phyloP scores from a whole-genome alignment of 1,140 invertebrate species.

The Lepidurus apus region DNA sequence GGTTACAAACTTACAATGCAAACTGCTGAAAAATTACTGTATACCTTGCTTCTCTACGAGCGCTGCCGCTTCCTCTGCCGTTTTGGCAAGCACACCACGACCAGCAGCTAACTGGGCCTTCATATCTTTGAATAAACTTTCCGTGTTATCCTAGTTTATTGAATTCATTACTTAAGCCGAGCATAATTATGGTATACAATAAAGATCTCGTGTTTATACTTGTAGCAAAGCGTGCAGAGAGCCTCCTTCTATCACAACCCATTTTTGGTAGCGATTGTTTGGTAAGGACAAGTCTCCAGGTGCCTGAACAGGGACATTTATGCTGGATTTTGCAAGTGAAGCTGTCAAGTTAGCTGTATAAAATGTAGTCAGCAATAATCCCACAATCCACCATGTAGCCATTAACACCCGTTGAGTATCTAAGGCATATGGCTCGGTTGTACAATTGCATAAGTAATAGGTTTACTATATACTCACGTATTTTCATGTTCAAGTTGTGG shows the following conservation, averaged over 20 bases:
- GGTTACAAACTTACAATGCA: neutral
- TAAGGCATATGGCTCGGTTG: slow-evolving; percentile 41
- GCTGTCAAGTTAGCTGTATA: slow-evolving; percentile 87
- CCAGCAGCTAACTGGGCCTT: slow-evolving; percentile 38
- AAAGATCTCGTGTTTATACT: slow-evolving; percentile 24
- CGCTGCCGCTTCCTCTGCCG: slow-evolving; percentile 31
- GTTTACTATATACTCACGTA: neutral
- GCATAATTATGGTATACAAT: slow-evolving; percentile 26
- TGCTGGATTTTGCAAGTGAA: slow-evolving; percentile 74
- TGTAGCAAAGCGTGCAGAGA: slow-evolving; percentile 38
- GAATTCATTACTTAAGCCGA: slow-evolving; percentile 35
- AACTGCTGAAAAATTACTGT: too few relatives aligned
- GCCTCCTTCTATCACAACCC: slow-evolving; percentile 37
- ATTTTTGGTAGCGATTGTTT: slow-evolving; percentile 37
- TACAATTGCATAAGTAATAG: slow-evolving; percentile 25
- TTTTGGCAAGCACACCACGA: slow-evolving; percentile 39
- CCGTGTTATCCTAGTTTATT: slow-evolving; percentile 27
- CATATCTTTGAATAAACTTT: slow-evolving; percentile 38
- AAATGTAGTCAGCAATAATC: slow-evolving; percentile 79
- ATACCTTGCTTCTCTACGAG: slow-evolving; percentile 14
- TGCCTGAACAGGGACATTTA: slow-evolving; percentile 56
- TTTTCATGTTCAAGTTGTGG: slow-evolving; percentile 36
- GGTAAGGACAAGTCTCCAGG: slow-evolving; percentile 25
- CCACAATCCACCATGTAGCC: slow-evolving; percentile 87
- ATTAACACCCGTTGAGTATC: slow-evolving; percentile 75